phyloP scores from a whole-genome alignment of 1,140 invertebrate genomes.

The Coenobita brevimanus region DNA sequence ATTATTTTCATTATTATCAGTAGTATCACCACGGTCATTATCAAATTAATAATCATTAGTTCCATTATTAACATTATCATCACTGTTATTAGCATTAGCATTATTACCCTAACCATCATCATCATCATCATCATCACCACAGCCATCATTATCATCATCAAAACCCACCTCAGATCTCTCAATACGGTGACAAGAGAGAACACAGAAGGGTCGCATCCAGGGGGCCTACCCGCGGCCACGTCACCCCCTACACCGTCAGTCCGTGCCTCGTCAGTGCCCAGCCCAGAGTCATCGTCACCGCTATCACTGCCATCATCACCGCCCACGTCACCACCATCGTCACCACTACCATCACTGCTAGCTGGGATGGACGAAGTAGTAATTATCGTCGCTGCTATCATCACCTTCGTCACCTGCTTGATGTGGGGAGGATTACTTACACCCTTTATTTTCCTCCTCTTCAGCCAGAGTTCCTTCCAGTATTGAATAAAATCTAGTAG shows the following conservation, averaged over 20 bases:
- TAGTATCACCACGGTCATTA: too few relatives aligned
- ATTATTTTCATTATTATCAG: too few relatives aligned
- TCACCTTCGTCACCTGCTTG: too few relatives aligned
- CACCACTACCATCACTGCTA: conserved; percentile 6
- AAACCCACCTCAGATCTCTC: conserved; percentile 31
- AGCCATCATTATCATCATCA: neutral
- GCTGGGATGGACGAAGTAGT: conserved; percentile 12
- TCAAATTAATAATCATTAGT: too few relatives aligned
- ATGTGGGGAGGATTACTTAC: too few relatives aligned
- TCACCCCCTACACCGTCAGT: conserved; percentile 7
- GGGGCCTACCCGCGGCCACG: conserved; percentile 15
- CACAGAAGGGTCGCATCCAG: conserved; percentile 47
- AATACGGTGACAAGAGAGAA: conserved; percentile 44
- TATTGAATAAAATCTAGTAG: too few relatives aligned
- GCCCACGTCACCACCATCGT: conserved; percentile 16
- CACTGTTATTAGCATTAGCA: too few relatives aligned
- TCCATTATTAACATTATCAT: too few relatives aligned
- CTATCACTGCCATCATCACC: conserved; percentile 12
- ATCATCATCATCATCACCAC: neutral
- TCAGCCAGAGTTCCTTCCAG: too few relatives aligned
- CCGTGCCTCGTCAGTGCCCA: conserved; percentile 47
- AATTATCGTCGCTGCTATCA: too few relatives aligned
- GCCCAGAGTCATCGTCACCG: conserved; percentile 49
- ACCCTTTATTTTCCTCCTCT: too few relatives aligned
- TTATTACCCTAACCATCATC: too few relatives aligned